These are phyloP conservation scores for Liasis olivaceus DNA, from an alignment of 2,797 vertebrate genomes.

Conservation along the genomic window DNA sequence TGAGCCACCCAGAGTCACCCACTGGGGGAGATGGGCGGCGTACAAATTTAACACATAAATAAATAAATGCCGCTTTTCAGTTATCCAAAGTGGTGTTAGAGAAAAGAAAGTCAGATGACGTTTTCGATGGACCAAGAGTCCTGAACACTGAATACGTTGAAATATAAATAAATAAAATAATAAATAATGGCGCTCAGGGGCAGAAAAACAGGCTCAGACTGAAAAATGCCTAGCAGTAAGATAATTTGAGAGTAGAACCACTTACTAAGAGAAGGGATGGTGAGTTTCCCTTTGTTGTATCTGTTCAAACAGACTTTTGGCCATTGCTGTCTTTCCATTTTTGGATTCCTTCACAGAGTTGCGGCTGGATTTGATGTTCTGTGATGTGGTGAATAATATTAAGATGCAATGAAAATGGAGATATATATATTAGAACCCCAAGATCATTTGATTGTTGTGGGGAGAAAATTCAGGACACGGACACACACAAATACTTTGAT, in stretches of 20 bases:
- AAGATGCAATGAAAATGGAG: neutral
- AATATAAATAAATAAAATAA: no score
- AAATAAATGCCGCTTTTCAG: no score
- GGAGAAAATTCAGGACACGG: neutral
- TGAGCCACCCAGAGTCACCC: no score
- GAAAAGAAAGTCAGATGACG: no score
- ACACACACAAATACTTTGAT: neutral
- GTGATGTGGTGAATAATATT: neutral
- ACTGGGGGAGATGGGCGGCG: no score
- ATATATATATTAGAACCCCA: neutral
- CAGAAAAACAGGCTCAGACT: no score
- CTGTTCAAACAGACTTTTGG: neutral
- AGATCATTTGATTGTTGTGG: neutral
- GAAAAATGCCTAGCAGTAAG: no score
- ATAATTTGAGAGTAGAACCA: neutral
- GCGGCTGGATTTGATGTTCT: neutral
- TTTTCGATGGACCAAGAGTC: no score
- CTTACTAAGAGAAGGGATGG: neutral
- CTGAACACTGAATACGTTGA: no score
- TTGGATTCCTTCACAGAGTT: neutral
- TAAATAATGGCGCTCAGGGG: no score
- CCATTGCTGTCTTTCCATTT: neutral
- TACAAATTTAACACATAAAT: no score
- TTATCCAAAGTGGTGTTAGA: no score
- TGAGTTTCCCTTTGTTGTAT: neutral